These are phyloP conservation scores for Aythya baeri DNA, from an alignment of 2,113 vertebrate genomes.

Conservation along the genomic window DNA sequence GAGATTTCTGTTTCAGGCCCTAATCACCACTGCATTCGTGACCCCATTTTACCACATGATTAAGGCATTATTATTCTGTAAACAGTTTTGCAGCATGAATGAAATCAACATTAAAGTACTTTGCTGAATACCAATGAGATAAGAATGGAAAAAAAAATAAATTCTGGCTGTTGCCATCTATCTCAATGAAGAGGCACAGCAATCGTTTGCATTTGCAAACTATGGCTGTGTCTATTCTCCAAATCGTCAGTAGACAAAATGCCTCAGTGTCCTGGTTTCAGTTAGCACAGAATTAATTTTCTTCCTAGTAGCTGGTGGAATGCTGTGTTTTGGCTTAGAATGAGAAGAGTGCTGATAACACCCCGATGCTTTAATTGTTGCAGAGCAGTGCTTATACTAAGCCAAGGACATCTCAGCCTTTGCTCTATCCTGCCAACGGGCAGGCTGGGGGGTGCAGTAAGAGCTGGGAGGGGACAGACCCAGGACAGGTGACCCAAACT, in stretches of 20 bases:
- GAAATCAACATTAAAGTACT: neutral
- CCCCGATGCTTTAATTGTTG: no score
- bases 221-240: neutral
- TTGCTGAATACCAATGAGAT: neutral
- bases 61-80: neutral
- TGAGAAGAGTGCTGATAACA: no score
- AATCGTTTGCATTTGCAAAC: neutral
- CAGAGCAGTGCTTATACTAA: no score
- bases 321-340: no score
- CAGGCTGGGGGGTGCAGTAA: no score
- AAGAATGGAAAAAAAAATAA: neutral
- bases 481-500: no score
- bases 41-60: neutral
- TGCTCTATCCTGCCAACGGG: no score
- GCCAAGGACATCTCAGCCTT: no score
- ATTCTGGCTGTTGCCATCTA: neutral
- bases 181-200: neutral
- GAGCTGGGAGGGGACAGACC: no score
- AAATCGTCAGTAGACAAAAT: neutral
- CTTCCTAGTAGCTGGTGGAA: no score
- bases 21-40: neutral
- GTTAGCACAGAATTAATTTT: no score
- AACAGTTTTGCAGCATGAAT: neutral
- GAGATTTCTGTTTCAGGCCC: neutral
- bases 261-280: no score